Base-by-base conservation (phyloP, 2,888 invertebrate species). In the Ormyrus nitidulus region DNA sequence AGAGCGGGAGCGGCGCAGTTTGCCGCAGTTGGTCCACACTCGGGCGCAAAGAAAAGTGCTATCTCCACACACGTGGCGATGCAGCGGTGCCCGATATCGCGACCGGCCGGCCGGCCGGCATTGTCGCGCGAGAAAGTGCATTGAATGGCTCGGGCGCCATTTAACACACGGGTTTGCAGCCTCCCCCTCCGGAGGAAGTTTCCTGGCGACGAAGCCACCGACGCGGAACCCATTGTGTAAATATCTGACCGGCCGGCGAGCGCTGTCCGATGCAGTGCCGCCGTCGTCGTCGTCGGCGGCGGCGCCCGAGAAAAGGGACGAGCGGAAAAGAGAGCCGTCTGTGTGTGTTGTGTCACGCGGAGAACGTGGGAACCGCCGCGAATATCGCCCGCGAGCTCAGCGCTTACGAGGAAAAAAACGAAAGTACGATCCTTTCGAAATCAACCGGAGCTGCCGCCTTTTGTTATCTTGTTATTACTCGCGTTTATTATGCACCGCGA, bases 151-250 rank as follows among this genome's bases (percentile, higher is more conserved):
- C 49, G 69, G 64, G 79, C 71, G 75, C 71, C 78, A 75, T 78
- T 81, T 81, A 78, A 65, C 70, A 19, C 64, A 46, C 51, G 44
- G 49, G 34, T 34, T 34, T 34, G 34, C 34, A 34, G 34, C 13
- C 48, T 58, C 59, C 13, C 13, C 66, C 13, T 49, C 58, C 64
- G 59, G 34, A 49, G 10, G 51, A 73, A 80, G 75, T 77, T 77
- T 80, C 69, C 80, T 19, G 79, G 72, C 61, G 71, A 69, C 71
- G 54, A 46, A 73, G 66, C 44, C 68, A 66, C 72, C 85, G 83
- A 82, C 83, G 84, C 85, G 85, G 84, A 86, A 87, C 86, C 89
- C 87, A 89, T 89, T 89, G 89, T 89, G 87, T 87, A 89, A 90
- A 89, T 88, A 89, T 89, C 89, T 88, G 88, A 88, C 88, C 88